Evolutionary conservation across 2,888 invertebrate species (phyloP).

Genomic region (Stegophylla sp.): DNA sequence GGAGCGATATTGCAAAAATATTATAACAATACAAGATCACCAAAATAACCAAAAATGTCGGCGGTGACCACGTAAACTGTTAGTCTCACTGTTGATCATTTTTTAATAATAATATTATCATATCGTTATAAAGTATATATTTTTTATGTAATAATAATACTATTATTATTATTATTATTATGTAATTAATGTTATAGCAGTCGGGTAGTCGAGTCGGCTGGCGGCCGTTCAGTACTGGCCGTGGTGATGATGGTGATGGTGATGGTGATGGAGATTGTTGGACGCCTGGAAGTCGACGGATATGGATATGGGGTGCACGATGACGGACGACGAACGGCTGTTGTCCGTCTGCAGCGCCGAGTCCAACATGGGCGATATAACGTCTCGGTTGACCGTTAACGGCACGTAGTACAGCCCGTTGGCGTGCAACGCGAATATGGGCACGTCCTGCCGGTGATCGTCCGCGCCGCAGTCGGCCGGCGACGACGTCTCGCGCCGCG

Average conservation of each 20-base stretch:
- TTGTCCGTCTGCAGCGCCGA: slow-evolving; percentile 58
- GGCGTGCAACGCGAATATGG: slow-evolving; percentile 89
- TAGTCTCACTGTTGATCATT: too few species aligned
- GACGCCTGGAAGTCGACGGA: slow-evolving; percentile 77
- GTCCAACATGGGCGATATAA: slow-evolving; percentile 73
- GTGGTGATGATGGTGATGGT: neutral
- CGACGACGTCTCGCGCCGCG: slow-evolving; percentile 6
- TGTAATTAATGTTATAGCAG: too few species aligned
- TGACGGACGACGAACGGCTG: slow-evolving; percentile 66
- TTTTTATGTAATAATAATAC: too few species aligned
- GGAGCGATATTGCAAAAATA: too few species aligned
- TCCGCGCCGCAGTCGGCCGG: slow-evolving; percentile 1
- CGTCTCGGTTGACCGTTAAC: slow-evolving; percentile 78
- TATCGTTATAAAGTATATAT: too few species aligned
- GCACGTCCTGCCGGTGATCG: slow-evolving; percentile 69
- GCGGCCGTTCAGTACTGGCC: neutral
- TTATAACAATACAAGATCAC: too few species aligned
- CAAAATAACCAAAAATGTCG: too few species aligned
- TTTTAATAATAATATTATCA: too few species aligned
- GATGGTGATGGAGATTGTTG: slow-evolving; percentile 3
- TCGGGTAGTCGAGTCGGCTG: neutral
- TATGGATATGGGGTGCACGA: slow-evolving; percentile 86
- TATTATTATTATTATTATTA: too few species aligned
- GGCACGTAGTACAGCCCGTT: slow-evolving; percentile 89
- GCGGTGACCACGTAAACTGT: too few species aligned